phyloP scores from a whole-genome alignment of 2,888 invertebrate genomes.

The Caenorhabditis sinica region DNA sequence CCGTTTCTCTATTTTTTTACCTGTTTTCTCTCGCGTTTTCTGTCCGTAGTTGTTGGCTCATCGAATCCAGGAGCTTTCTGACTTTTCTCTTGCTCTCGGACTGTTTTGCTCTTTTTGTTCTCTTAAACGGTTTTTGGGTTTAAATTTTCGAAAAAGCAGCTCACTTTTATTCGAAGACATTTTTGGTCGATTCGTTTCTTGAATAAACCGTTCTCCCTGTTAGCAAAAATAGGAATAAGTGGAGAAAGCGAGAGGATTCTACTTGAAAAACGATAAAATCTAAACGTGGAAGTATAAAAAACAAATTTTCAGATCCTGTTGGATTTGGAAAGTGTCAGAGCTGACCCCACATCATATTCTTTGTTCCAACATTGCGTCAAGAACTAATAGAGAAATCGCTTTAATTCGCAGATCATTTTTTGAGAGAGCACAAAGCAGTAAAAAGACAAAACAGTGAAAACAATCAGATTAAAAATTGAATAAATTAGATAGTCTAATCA shows the following conservation, averaged over 20 bases:
- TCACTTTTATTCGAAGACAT: slow-evolving; percentile 31
- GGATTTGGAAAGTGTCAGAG: too few relatives aligned
- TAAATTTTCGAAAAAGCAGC: neutral
- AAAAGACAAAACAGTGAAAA: neutral
- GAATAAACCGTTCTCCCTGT: neutral
- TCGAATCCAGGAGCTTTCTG: slow-evolving; percentile 2
- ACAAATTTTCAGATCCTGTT: too few relatives aligned
- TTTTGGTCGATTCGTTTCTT: neutral
- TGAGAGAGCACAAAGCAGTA: neutral
- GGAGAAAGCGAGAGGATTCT: too few relatives aligned
- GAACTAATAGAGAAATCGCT: neutral
- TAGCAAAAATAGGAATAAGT: slow-evolving; percentile 4
- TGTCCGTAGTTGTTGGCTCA: slow-evolving; percentile 9
- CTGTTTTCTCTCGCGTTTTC: slow-evolving; percentile 29
- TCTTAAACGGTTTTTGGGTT: neutral
- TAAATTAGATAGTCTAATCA: slow-evolving; percentile 26
- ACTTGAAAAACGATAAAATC: too few relatives aligned
- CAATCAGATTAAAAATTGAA: slow-evolving; percentile 1
- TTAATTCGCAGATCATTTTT: slow-evolving; percentile 28
- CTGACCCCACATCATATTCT: too few relatives aligned
- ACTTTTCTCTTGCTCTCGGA: slow-evolving; percentile 14
- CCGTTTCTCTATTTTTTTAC: neutral
- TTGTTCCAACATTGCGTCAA: too few relatives aligned
- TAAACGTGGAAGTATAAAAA: too few relatives aligned
- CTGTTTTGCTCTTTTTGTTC: slow-evolving; percentile 15